Percentiles rank a stretch among this genome's conserved stretches.
Conservation (phyloP, 1,140 invertebrate genomes). For the Scaptodrosophila lebanonensis region DNA sequence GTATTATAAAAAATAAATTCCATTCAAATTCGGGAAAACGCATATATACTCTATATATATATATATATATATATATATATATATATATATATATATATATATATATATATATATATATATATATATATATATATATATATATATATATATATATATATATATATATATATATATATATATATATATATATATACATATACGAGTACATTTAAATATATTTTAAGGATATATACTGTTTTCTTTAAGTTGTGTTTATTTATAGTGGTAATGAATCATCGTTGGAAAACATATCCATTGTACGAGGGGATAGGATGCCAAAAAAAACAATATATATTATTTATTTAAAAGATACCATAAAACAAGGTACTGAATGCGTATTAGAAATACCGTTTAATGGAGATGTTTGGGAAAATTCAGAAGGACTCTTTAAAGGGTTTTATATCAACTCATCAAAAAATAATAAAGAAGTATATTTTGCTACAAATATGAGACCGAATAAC, state of each 20-base stretch:
- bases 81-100: no score
- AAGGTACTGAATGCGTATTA: slow-evolving; percentile 78
- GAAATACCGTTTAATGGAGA: slow-evolving; percentile 81
- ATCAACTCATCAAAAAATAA: slow-evolving; percentile 77
- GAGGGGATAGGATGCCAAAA: slow-evolving; percentile 77
- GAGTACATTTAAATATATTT: no score
- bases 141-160: no score
- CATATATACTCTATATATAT: no score
- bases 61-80: no score
- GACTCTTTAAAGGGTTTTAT: slow-evolving; percentile 82
- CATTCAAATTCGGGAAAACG: no score
- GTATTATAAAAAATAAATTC: background rate
- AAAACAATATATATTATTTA: slow-evolving; percentile 79
- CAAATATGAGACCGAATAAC: slow-evolving; percentile 88
- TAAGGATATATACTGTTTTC: background rate
- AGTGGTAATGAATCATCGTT: background rate
- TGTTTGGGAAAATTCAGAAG: slow-evolving; percentile 80
- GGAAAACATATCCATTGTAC: slow-evolving; percentile 27
- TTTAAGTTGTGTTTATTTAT: no score
- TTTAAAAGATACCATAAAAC: slow-evolving; percentile 78
- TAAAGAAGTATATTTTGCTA: slow-evolving; percentile 81
- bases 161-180: no score
- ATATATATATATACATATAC: no score
- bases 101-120: no score
- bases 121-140: no score